A percentile compares a stretch with the other conserved stretches of the same genome.
phyloP scores from a whole-genome alignment of 2,113 vertebrate species.

The Platichthys stellatus region DNA sequence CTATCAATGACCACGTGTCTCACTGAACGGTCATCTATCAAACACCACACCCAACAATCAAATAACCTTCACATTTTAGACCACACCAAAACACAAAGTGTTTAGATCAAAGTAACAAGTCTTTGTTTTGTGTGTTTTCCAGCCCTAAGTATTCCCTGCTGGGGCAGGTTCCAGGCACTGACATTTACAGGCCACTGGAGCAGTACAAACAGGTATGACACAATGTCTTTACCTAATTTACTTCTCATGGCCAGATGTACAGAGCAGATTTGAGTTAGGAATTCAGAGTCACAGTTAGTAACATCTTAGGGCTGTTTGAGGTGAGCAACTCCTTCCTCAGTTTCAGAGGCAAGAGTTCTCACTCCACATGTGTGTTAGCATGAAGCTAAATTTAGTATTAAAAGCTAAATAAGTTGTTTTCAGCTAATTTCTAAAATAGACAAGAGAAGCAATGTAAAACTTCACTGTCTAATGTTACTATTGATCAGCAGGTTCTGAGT shows the following conservation, averaged over 20 bases:
- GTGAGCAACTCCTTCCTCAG: too few species aligned
- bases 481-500: too few species aligned
- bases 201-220: conserved; percentile 89
- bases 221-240: neutral
- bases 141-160: conserved; percentile 92
- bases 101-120: neutral
- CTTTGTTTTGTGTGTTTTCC: conserved; percentile 31
- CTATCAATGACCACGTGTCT: neutral
- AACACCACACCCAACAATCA: neutral
- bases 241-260: too few species aligned
- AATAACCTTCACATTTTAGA: neutral
- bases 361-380: too few species aligned
- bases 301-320: too few species aligned
- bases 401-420: too few species aligned
- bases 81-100: neutral
- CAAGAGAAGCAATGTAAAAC: too few species aligned
- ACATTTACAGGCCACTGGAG: conserved; percentile 89
- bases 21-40: neutral
- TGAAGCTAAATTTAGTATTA: too few species aligned
- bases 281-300: neutral
- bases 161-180: conserved; percentile 86
- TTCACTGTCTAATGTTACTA: too few species aligned
- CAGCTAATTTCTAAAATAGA: too few species aligned
- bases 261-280: too few species aligned
- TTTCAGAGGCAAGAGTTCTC: too few species aligned